Conservation (phyloP, 2,888 invertebrate species). For the Ochropacha duplaris region DNA sequence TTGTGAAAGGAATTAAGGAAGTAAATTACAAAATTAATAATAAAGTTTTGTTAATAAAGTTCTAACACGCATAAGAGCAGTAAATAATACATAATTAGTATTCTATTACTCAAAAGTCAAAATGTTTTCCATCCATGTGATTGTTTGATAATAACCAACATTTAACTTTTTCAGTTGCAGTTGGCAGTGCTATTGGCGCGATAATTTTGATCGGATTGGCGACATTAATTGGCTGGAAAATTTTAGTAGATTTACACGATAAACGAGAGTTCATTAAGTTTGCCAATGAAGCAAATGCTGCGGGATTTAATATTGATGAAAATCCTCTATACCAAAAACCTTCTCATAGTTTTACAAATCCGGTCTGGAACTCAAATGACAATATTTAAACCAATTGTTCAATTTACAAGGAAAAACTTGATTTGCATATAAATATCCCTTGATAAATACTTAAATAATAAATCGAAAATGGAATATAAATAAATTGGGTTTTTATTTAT, state of each 20-base stretch:
- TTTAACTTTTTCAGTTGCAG: conserved; percentile 49
- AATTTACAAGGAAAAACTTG: not conserved
- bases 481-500: conserved; percentile 14
- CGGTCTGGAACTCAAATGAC: conserved; percentile 29
- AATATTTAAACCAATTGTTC: not conserved
- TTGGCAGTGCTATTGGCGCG: conserved; percentile 50
- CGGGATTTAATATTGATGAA: conserved; percentile 44
- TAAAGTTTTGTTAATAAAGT: too few relatives aligned
- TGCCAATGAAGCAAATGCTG: conserved; percentile 38
- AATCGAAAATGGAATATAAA: conserved; percentile 6
- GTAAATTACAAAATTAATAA: too few relatives aligned
- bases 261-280: conserved; percentile 61
- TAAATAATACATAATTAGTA: too few relatives aligned
- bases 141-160: too few relatives aligned
- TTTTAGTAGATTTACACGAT: conserved; percentile 57
- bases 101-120: too few relatives aligned
- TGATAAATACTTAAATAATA: not conserved
- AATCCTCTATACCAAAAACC: conserved; percentile 57
- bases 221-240: conserved; percentile 62
- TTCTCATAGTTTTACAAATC: conserved; percentile 46
- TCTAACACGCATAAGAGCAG: too few relatives aligned
- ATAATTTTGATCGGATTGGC: conserved; percentile 62
- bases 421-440: not conserved
- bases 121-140: too few relatives aligned
- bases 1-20: too few relatives aligned